Evolutionary conservation across 2,113 vertebrate species (phyloP).

Genomic region (Mesoclemmys tuberculata): DNA sequence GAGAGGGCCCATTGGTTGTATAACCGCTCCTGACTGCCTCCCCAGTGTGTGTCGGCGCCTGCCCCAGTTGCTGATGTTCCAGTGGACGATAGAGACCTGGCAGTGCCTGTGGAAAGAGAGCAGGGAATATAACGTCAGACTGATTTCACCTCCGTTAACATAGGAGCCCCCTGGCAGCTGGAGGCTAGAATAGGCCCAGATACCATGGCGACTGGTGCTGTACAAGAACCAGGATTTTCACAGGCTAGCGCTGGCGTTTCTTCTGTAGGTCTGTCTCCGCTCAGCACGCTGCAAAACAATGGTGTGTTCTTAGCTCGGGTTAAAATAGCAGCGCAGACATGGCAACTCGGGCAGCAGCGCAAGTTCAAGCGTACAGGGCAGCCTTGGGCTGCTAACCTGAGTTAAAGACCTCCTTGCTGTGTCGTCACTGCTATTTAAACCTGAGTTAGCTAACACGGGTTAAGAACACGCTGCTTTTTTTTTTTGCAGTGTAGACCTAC

Average conservation of each 20-base stretch:
- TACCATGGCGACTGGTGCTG: not conserved
- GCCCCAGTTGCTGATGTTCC: not conserved
- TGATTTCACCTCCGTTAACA: rapidly evolving
- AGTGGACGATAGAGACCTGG: not conserved
- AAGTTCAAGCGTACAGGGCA: not conserved
- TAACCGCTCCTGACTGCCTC: not conserved
- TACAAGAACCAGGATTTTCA: not conserved
- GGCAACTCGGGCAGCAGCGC: not conserved
- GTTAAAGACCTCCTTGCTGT: not conserved
- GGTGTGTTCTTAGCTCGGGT: not conserved
- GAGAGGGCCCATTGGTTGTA: not conserved
- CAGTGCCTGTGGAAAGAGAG: not conserved
- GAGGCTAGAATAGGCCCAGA: rapidly evolving
- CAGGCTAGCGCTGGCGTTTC: not conserved
- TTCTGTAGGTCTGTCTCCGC: not conserved
- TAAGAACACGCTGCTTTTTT: not conserved
- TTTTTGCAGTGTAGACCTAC: not conserved
- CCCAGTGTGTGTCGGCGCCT: not conserved
- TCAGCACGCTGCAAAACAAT: not conserved
- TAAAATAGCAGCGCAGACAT: not conserved
- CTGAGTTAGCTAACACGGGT: not conserved
- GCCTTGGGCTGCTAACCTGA: not conserved
- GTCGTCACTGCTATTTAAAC: not conserved
- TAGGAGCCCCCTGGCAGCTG: not conserved
- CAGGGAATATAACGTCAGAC: too few species aligned